phyloP scores from a whole-genome alignment of 2,888 invertebrate species.

The Bembecia ichneumoniformis region DNA sequence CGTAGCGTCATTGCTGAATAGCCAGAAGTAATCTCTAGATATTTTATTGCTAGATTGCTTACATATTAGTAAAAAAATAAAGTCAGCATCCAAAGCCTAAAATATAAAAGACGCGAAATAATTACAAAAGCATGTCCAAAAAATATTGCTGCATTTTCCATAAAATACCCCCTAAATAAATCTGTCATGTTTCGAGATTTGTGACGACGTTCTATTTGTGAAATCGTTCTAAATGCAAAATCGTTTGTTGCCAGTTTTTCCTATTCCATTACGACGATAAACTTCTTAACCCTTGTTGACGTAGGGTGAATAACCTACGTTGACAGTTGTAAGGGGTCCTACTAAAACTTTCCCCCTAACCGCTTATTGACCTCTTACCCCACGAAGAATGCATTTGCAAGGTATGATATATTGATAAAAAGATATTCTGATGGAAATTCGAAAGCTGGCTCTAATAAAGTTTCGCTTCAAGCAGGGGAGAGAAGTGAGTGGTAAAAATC shows the following conservation, averaged over 20 bases:
- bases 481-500: constrained; percentile 8
- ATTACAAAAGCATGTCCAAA: no score
- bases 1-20: no score
- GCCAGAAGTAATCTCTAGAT: no score
- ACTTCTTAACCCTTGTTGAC: constrained; percentile 60
- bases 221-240: constrained; percentile 27
- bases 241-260: constrained; percentile 32
- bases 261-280: constrained; percentile 44
- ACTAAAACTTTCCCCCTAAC: constrained; percentile 41
- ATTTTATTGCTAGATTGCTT: no score
- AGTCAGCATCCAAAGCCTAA: no score
- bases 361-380: constrained; percentile 55
- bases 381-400: constrained; percentile 46
- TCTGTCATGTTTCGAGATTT: background rate
- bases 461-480: constrained; percentile 15
- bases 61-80: no score
- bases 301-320: constrained; percentile 56
- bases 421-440: constrained; percentile 41
- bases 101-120: no score
- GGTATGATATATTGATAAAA: constrained; percentile 15
- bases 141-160: no score
- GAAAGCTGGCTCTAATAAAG: constrained; percentile 33
- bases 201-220: background rate
- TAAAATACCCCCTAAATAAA: no score
- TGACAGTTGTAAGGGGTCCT: constrained; percentile 55